Conservation (phyloP, 1,140 invertebrate genomes). For the Drosophila eugracilis region DNA sequence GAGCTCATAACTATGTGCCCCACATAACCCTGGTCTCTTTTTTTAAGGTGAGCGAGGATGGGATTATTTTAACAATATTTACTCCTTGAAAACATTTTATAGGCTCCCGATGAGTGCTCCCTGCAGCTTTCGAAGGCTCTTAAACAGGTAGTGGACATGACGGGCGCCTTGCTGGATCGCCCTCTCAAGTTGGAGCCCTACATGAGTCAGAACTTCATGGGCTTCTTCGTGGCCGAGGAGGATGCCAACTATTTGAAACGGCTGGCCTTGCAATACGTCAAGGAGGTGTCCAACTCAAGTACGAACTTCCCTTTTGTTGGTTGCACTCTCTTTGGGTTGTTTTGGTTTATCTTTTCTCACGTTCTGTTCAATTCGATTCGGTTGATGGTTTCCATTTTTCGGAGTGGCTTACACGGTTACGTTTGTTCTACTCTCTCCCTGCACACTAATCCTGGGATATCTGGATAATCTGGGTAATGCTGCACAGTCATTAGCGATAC, state of each 20-base stretch:
- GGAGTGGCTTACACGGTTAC: conserved; percentile 70
- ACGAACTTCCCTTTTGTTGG: conserved; percentile 80
- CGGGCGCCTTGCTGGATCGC: conserved; percentile 87
- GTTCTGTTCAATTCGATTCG: conserved; percentile 49
- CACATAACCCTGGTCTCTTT: conserved; percentile 95
- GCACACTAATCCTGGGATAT: conserved; percentile 44
- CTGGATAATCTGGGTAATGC: conserved; percentile 35
- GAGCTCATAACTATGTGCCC: conserved; percentile 94
- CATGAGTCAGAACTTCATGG: conserved; percentile 94
- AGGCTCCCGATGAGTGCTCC: conserved; percentile 91
- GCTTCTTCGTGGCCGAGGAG: conserved; percentile 92
- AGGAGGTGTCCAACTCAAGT: conserved; percentile 90
- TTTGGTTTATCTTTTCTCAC: conserved; percentile 49
- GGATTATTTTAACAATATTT: not conserved
- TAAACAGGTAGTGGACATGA: conserved; percentile 89
- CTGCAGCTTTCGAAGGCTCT: conserved; percentile 88
- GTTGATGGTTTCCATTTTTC: conserved; percentile 45
- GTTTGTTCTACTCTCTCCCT: conserved; percentile 66
- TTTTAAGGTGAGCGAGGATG: conserved; percentile 89
- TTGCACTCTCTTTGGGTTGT: conserved; percentile 59
- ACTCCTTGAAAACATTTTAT: not conserved
- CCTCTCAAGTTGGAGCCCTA: conserved; percentile 91
- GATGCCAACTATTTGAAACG: conserved; percentile 91
- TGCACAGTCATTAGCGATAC: conserved; percentile 86
- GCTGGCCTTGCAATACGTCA: conserved; percentile 90